Evolutionary conservation across 2,113 vertebrate species (phyloP), one percentile per base, ranked within the genome.

Genomic region (Parotia lawesii): DNA sequence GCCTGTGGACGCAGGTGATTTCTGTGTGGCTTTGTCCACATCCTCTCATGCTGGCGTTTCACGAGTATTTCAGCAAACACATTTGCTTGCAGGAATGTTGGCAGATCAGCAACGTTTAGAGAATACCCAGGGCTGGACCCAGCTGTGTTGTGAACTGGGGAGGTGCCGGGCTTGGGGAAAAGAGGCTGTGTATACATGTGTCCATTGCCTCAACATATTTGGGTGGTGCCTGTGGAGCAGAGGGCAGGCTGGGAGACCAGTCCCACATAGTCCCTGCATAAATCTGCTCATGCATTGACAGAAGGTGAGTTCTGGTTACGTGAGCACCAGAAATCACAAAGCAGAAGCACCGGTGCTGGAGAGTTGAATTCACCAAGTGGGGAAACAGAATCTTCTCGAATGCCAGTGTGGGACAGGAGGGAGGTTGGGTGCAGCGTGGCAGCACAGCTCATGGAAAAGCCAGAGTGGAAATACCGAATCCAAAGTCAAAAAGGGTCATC

Each of bases 391-490:
- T 12, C 24, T 58, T 29, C n/a, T n/a, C 0, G 0, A 53, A 29
- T 45, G 25, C 33, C 44, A 13, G 9, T 15, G 44, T 35, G 65
- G 37, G 24, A 42, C 40, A 28, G 50, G 28, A 45, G 23, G 22
- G 10, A 0, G 0, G 6, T 4, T 53, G n/a, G 24, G 25, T 28
- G 25, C 82, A 74, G 28, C 2, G 0, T 11, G 21, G 40, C 28
- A 57, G 60, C 25, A 13, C 15, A 1, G 5, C 38, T 66, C 65
- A 21, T 2, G 2, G 27, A 20, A 13, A 33, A 48, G 15, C 28
- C 25, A 2, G 31, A 50, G 17, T 5, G 14, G 5, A 16, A 70
- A 37, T 23, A 16, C 8, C 14, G 6, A 9, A 56, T 65, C 29
- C 33, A 28, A 24, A 80, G 42, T 53, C 29, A 29, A 31, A 85